Conservation (phyloP, 2,113 vertebrate species). For the Macaca mulatta region DNA sequence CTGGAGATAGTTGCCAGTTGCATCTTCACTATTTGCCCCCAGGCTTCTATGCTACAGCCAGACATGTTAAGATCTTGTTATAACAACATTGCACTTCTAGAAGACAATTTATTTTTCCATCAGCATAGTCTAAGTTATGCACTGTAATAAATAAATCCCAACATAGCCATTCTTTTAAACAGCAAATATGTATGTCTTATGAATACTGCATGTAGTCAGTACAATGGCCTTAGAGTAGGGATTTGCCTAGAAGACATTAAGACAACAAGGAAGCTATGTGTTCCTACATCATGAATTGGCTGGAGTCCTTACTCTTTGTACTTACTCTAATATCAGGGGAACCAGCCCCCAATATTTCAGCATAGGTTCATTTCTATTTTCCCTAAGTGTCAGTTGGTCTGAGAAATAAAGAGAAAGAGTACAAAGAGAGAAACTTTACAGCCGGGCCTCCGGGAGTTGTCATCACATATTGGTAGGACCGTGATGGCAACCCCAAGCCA, state of each 20-base stretch:
- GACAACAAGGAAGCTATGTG: background rate
- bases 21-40: background rate
- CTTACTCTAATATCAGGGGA: background rate
- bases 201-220: background rate
- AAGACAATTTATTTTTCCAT: background rate
- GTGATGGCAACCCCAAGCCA: too few species aligned
- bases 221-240: background rate
- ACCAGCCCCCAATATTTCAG: too few species aligned
- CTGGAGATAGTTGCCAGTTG: background rate
- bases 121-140: background rate
- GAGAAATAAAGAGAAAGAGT: too few species aligned
- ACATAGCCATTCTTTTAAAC: background rate
- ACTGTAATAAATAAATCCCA: background rate
- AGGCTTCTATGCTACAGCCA: background rate
- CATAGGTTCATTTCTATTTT: too few species aligned
- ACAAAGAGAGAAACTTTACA: too few species aligned
- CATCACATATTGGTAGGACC: too few species aligned
- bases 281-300: background rate
- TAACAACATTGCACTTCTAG: background rate
- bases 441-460: accelerated
- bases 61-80: background rate
- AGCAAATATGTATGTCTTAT: background rate
- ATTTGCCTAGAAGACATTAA: background rate
- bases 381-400: too few species aligned
- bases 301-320: background rate